Conservation (phyloP, 2,113 vertebrate genomes). For the Ariopsis seemanni region DNA sequence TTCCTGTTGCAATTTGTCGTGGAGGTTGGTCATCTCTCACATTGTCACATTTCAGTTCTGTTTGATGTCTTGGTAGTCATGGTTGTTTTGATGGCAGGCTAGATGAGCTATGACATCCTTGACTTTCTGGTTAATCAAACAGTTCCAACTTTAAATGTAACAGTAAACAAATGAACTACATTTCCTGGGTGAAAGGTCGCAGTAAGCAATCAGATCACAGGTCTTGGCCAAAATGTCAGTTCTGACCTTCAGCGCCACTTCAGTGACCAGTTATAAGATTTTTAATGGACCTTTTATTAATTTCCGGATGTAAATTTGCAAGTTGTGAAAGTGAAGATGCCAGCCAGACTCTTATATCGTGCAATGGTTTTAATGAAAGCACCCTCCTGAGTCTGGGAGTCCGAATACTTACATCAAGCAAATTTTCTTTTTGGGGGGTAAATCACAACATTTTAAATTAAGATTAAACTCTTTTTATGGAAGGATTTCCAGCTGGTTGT, state of each 20-base stretch:
- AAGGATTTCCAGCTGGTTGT: neutral
- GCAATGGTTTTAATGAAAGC: neutral
- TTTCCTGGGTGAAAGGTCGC: neutral
- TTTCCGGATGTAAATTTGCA: neutral
- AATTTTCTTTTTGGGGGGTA: neutral
- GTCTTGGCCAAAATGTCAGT: neutral
- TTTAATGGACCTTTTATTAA: neutral
- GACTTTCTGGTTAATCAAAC: neutral
- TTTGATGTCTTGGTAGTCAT: too few relatives aligned
- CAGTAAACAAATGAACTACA: neutral
- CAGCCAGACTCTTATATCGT: neutral
- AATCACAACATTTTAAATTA: neutral
- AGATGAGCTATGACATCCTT: too few relatives aligned
- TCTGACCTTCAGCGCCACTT: neutral
- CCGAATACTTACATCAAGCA: neutral
- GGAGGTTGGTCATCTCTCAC: too few relatives aligned
- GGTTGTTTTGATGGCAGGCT: too few relatives aligned
- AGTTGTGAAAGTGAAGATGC: neutral
- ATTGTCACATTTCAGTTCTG: too few relatives aligned
- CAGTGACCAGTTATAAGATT: neutral
- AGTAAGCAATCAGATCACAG: neutral
- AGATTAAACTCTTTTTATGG: neutral
- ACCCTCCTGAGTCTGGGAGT: neutral
- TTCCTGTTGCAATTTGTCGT: too few relatives aligned
- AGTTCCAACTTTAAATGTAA: neutral